Base-by-base conservation (phyloP, 2,888 invertebrate genomes). In the Campaea margaritaria region DNA sequence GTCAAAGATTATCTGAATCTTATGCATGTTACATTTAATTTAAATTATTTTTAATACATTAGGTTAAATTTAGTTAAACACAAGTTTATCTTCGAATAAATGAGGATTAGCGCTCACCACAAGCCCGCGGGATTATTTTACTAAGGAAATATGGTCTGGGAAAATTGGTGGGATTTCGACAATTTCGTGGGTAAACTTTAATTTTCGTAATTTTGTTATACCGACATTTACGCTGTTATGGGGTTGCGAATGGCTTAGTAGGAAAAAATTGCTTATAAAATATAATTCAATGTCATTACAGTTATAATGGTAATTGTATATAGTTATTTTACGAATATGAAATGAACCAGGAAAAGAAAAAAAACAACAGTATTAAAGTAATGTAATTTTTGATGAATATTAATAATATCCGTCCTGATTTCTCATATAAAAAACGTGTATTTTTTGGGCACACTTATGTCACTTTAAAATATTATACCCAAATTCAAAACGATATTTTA, bases 161-260 rank as follows among this genome's bases (percentile, higher is more conserved):
- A 62, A 67, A 66, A 60, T 60, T 64, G 65, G 53, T 36, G 41
- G 62, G 58, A 57, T 65, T 61, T 61, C 56, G 42, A 53, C 53
- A 52, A 43, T 64, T 60, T 62, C 50, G 45, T 34, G 41, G 49
- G 49, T 60, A 46, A 62, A 58, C 57, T 66, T 63, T 51, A 65
- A 63, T 65, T 69, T 67, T 62, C 59, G 62, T 64, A 62, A 67
- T 67, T 69, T 64, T 14, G 13, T 42, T 64, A 31, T 43, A 46
- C 48, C 12, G 28, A 27, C 42, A 28, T 41, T 48, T 42, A 45
- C 28, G 46, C 16, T 46, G 21, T 47, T 58, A 21, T 11, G 28
- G 54, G 41, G 41, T 53, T 45, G 39, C 36, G n/a, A 36, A 36
- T n/a, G 2, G n/a, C 31, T 9, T 31, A 9, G 31, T 9, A 31